Evolutionary conservation across 2,113 vertebrate species (phyloP), one percentile per base, ranked within the genome.

Genomic region (Montifringilla adamsi): DNA sequence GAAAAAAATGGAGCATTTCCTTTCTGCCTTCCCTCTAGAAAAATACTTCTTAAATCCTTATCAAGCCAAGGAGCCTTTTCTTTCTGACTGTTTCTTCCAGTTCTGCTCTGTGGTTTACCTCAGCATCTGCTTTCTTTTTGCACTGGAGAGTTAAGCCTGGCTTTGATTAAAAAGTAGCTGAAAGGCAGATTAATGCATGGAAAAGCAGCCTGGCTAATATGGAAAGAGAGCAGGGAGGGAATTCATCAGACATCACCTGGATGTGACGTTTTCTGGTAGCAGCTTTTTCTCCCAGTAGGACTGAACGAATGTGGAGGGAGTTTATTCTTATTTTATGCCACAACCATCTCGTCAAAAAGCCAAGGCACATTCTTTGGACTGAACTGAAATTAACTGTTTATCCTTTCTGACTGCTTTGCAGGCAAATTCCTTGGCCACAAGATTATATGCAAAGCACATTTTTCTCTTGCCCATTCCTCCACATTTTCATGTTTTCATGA

Each of bases 81-180:
- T 37, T 80, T 90, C 66, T 83, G 77, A 17, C 52, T 56, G 3
- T 63, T 83, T 47, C 87, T 94, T 80, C 79, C 67, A 88, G 56
- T 33, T 49, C 68, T 41, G 1, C 9, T 67, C 85, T 90, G 87
- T 68, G 94, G 93, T 91, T 94, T 83, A 59, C 79, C 90, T 90
- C 85, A 88, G 82, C 73, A 83, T 94, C 85, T 95, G 93, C 47
- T 95, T 93, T 55, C 64, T 94, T 92, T 94, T 91, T 77, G 82
- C 64, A 46, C 18, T 77, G 44, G 52, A 13, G 5, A 88, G 50
- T 75, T 46, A 13, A 83, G 76, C 20, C 92, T 96, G 96, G 22
- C 53, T 96, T 90, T 67, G 82, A 93, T 96, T 95, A 93, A 63
- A 85, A 90, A 22, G 43, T 69, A 83, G 47, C 93, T 66, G 93